These are phyloP conservation scores for Numida meleagris DNA, from an alignment of 2,113 vertebrate genomes.

Conservation along the genomic window DNA sequence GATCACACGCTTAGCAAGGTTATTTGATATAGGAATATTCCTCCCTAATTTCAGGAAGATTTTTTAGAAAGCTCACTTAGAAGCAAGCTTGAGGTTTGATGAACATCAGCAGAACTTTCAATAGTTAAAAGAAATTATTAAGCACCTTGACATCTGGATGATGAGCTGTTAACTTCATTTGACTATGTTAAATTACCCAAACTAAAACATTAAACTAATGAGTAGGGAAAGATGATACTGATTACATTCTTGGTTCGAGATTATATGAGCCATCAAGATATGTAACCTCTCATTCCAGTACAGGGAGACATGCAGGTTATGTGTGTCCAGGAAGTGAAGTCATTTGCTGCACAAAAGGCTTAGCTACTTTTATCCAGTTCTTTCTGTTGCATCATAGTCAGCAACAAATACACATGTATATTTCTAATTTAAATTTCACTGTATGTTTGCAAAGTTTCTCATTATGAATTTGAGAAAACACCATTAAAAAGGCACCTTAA, in stretches of 20 bases:
- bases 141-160: neutral
- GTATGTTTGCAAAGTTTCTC: neutral
- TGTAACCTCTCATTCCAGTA: neutral
- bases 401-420: neutral
- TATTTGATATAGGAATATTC: neutral
- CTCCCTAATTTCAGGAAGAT: neutral
- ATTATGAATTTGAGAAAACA: neutral
- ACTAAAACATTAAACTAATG: neutral
- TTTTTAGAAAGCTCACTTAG: neutral
- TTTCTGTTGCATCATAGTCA: neutral
- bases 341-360: neutral
- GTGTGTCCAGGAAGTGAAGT: neutral
- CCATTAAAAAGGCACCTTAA: neutral
- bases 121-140: neutral
- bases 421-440: neutral
- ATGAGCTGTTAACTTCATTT: neutral
- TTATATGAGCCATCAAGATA: neutral
- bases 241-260: neutral
- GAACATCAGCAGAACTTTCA: neutral
- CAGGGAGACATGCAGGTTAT: neutral
- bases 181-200: neutral
- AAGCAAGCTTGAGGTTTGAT: neutral
- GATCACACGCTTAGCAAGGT: neutral
- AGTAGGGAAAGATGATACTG: neutral
- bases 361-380: neutral